Conservation (phyloP, 64 coral and sea anemone species). For the Exaiptasia diaphana region DNA sequence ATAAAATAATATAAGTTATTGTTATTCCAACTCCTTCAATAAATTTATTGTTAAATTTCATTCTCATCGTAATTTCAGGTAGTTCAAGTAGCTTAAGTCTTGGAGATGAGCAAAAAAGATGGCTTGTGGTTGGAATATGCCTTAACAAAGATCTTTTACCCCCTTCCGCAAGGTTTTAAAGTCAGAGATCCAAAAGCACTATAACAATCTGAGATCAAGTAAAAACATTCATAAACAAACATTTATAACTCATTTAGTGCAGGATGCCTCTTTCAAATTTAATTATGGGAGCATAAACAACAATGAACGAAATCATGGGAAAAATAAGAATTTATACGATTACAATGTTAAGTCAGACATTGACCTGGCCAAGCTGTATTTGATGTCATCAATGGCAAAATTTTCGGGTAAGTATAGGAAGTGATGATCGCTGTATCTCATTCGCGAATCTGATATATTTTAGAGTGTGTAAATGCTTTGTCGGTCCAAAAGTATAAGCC, state of each 20-base stretch:
- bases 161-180: conserved; percentile 24
- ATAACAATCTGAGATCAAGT: conserved; percentile 17
- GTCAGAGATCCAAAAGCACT: not conserved
- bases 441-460: no score
- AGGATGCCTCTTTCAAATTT: not conserved
- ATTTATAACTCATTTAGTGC: not conserved
- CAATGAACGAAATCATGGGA: not conserved
- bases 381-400: conserved; percentile 6
- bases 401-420: not conserved
- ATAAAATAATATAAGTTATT: no score
- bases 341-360: not conserved
- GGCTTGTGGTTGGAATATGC: conserved; percentile 28
- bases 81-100: not conserved
- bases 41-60: no score
- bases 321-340: not conserved
- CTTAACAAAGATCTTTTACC: conserved; percentile 35
- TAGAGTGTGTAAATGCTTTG: no score
- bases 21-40: no score
- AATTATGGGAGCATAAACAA: conserved; percentile 34
- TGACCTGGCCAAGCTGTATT: conserved; percentile 36
- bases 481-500: no score
- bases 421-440: no score
- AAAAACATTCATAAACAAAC: conserved; percentile 24
- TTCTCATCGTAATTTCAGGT: no score
- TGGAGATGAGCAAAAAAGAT: conserved; percentile 23